Evolutionary conservation across 1,140 invertebrate genomes (phyloP).

Genomic region (Drosophila serrata): DNA sequence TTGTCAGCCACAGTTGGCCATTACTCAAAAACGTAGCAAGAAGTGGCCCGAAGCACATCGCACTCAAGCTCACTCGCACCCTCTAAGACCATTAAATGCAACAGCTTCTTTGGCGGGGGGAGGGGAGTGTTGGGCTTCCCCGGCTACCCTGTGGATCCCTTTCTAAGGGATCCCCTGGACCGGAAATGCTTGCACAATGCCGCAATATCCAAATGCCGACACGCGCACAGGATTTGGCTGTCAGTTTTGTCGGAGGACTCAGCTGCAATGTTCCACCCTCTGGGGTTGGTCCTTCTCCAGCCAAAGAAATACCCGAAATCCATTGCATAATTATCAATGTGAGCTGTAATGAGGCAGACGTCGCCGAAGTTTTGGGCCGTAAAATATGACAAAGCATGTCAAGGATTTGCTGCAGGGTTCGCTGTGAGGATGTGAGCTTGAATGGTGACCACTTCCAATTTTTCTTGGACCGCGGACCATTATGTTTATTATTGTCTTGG

Average conservation of each 20-base stretch:
- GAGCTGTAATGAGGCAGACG: constrained; percentile 70
- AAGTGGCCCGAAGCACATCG: constrained; percentile 48
- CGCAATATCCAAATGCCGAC: constrained; percentile 79
- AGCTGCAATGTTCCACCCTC: constrained; percentile 59
- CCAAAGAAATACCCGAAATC: not conserved
- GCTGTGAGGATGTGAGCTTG: constrained; percentile 26
- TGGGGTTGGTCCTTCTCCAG: not conserved
- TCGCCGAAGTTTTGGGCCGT: constrained; percentile 25
- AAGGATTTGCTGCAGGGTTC: constrained; percentile 49
- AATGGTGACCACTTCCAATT: constrained; percentile 46
- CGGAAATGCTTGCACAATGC: constrained; percentile 79
- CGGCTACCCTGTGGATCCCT: constrained; percentile 10
- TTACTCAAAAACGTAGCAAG: constrained; percentile 65
- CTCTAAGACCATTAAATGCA: constrained; percentile 72
- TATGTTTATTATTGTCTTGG: constrained; percentile 80
- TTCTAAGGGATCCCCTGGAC: constrained; percentile 8
- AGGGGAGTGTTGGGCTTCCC: constrained; percentile 43
- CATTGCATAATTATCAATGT: constrained; percentile 78
- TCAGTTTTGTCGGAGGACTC: constrained; percentile 48
- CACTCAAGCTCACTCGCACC: constrained; percentile 13
- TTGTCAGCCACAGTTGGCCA: constrained; percentile 73
- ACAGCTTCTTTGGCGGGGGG: constrained; percentile 73
- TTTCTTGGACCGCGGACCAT: constrained; percentile 61
- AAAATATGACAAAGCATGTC: constrained; percentile 72
- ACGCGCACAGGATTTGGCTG: constrained; percentile 75